Evolutionary conservation across 2,113 vertebrate species (phyloP).

Genomic region (Calypte anna): DNA sequence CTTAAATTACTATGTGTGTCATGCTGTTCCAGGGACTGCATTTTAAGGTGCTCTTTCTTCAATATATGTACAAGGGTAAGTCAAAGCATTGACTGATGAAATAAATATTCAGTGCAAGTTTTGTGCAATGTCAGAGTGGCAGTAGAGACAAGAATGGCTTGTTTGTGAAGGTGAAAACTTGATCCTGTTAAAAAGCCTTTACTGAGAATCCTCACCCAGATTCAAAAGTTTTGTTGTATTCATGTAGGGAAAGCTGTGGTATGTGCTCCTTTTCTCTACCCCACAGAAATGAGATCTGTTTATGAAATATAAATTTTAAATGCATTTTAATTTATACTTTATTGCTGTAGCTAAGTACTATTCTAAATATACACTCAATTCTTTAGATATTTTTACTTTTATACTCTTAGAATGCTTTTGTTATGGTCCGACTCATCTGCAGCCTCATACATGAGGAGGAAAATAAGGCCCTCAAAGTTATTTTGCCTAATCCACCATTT

Average conservation of each 20-base stretch:
- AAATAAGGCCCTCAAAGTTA: neutral
- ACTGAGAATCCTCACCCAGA: neutral
- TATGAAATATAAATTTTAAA: neutral
- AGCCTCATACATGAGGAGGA: neutral
- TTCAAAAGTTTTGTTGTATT: neutral
- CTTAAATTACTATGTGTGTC: neutral
- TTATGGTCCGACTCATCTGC: neutral
- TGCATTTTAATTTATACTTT: neutral
- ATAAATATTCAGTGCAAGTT: neutral
- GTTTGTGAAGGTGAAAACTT: neutral
- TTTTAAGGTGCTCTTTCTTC: neutral
- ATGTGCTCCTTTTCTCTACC: neutral
- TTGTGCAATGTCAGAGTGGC: neutral
- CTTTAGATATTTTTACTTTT: constrained; percentile 34
- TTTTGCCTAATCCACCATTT: neutral
- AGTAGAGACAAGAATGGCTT: neutral
- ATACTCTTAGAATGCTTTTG: constrained; percentile 19
- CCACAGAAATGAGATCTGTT: neutral
- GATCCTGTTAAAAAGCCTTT: neutral
- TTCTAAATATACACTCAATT: neutral
- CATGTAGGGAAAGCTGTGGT: neutral
- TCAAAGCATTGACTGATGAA: neutral
- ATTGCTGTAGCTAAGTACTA: neutral
- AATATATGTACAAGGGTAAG: rapidly evolving
- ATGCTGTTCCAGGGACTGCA: neutral